Evolutionary conservation across 2,888 invertebrate species (phyloP).

Genomic region (Mechanitis mazaeus): DNA sequence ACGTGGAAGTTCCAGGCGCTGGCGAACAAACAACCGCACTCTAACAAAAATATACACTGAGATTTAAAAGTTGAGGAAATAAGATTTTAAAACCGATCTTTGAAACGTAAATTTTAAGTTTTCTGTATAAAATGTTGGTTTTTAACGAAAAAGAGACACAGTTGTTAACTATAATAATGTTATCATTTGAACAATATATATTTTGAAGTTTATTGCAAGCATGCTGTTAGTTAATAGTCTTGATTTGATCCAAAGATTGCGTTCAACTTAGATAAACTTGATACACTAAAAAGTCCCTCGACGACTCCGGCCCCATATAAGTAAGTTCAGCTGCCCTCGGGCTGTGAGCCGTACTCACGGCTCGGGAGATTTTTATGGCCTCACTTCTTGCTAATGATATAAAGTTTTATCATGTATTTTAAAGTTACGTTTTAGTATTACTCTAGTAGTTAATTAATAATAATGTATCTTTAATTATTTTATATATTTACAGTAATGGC

Average conservation of each 20-base stretch:
- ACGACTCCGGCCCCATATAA: conserved; percentile 25
- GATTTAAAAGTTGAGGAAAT: conserved; percentile 4
- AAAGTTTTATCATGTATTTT: conserved; percentile 13
- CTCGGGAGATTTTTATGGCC: conserved; percentile 25
- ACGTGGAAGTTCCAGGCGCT: conserved; percentile 9
- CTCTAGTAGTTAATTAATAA: no score
- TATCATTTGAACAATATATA: no score
- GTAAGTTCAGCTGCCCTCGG: conserved; percentile 26
- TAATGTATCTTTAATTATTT: no score
- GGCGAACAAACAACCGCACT: conserved; percentile 11
- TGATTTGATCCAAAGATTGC: no score
- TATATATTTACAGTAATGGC: conserved; percentile 1
- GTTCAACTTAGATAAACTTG: conserved; percentile 26
- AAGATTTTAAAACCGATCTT: neutral
- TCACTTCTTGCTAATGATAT: conserved; percentile 28
- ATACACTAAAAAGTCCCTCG: conserved; percentile 30
- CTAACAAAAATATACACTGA: conserved; percentile 7
- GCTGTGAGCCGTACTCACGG: conserved; percentile 19
- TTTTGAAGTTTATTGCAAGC: no score
- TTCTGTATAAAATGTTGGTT: neutral
- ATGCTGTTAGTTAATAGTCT: no score
- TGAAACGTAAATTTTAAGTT: neutral
- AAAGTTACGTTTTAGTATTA: neutral
- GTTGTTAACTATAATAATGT: neutral
- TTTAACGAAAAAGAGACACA: neutral